phyloP scores from a whole-genome alignment of 2,797 vertebrate species.

The Sphenodon punctatus region DNA sequence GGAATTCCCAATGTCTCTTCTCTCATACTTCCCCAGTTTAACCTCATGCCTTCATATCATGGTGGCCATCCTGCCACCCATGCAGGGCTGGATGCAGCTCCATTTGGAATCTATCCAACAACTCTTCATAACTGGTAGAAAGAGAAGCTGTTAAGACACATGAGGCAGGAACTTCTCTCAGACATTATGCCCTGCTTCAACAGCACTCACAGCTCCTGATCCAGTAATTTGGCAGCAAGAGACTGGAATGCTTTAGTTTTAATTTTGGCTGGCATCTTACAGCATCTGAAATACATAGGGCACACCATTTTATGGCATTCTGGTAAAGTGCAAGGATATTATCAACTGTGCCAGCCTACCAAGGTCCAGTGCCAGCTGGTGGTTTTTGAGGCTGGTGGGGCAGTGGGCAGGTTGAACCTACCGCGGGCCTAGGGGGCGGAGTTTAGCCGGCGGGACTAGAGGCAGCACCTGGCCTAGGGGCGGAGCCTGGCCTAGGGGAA shows the following conservation, averaged over 20 bases:
- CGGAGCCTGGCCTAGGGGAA: too few species aligned
- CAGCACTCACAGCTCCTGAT: not conserved
- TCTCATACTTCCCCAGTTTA: not conserved
- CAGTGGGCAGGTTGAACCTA: too few species aligned
- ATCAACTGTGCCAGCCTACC: not conserved
- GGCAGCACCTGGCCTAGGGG: too few species aligned
- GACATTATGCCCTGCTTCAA: not conserved
- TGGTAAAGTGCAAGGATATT: not conserved
- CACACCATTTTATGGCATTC: not conserved
- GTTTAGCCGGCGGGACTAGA: too few species aligned
- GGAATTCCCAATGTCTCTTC: fast-evolving
- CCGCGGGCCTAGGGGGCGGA: too few species aligned
- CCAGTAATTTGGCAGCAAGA: not conserved
- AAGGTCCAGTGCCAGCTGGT: too few species aligned
- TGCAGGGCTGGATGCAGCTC: not conserved
- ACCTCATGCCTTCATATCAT: not conserved
- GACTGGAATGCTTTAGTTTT: not conserved
- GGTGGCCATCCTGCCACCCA: not conserved
- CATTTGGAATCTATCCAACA: not conserved
- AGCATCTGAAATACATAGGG: not conserved
- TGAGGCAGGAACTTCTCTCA: not conserved
- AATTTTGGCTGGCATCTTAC: not conserved
- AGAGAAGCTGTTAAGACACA: not conserved
- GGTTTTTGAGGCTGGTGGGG: too few species aligned
- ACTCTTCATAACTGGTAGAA: not conserved